These are phyloP conservation scores for Sus scrofa DNA, from an alignment of 2,113 vertebrate species.

Conservation along the genomic window T2T-Sscrofa CM000812.6:37748001-37748500, in stretches of 20 bases:
- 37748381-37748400: neutral
- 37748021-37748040: neutral
- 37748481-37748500: neutral
- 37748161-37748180: neutral
- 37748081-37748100: neutral
- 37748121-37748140: neutral
- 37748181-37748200: rapidly evolving
- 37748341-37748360: neutral
- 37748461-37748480: neutral
- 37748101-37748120: neutral
- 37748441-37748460: neutral
- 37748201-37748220: rapidly evolving
- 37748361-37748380: neutral
- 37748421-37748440: neutral
- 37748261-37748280: rapidly evolving
- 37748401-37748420: neutral
- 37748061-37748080: neutral
- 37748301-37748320: neutral
- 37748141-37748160: neutral
- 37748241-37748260: neutral
- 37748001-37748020: neutral
- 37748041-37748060: neutral
- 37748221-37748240: neutral
- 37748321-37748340: neutral
- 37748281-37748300: neutral